Evolutionary conservation across 53 echinoderm and acorn worm genomes (phyloP).

Genomic region (Apostichopus leukothele): DNA sequence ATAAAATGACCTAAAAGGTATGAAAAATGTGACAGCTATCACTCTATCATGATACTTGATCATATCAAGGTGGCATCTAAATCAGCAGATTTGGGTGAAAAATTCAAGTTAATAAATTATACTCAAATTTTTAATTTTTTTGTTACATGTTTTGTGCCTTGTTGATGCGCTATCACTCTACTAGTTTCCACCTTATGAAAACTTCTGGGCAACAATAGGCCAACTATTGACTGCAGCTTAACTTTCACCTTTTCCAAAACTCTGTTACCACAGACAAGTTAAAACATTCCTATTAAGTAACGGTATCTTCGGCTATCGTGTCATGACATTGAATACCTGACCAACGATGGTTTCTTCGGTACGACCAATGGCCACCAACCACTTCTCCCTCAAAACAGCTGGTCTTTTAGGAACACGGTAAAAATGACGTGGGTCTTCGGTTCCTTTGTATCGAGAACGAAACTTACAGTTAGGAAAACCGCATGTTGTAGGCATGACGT

Average conservation of each 20-base stretch:
- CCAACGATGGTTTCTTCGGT: constrained; percentile 99
- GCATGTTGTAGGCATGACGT: constrained; percentile 99
- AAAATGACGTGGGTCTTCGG: constrained; percentile 99
- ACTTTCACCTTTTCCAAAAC: not conserved
- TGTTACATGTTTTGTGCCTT: too few species aligned
- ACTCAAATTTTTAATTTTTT: too few species aligned
- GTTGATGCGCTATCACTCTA: too few species aligned
- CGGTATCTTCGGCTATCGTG: not conserved
- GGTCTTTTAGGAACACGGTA: constrained; percentile 99
- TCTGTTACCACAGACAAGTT: not conserved
- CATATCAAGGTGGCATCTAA: too few species aligned
- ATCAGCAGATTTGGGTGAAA: too few species aligned
- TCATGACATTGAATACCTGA: constrained; percentile 69
- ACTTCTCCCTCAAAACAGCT: constrained; percentile 94
- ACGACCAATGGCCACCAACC: constrained; percentile 99
- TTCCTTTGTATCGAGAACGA: constrained; percentile 99
- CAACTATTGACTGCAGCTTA: not conserved
- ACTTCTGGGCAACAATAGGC: too few species aligned
- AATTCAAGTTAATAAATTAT: too few species aligned
- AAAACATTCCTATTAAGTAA: not conserved
- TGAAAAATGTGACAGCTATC: too few species aligned
- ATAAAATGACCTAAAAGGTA: too few species aligned
- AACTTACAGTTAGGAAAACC: constrained; percentile 99
- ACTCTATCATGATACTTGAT: too few species aligned
- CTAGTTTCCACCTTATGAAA: too few species aligned